Base-by-base conservation (phyloP, 2,888 invertebrate species). In the Parnassius smintheus region DNA sequence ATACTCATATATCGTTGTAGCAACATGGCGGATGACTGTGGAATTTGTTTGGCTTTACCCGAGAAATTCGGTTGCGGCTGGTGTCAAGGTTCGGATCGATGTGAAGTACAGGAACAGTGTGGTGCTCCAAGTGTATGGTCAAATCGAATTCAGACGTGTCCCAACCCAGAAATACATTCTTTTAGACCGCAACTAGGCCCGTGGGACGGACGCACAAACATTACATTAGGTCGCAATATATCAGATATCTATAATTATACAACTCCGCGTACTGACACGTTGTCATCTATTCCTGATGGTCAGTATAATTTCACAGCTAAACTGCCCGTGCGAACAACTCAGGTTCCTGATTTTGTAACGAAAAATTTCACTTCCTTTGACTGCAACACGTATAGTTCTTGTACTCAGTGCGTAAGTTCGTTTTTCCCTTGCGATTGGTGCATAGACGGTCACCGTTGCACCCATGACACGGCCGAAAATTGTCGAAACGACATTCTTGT, bases 361-460 rank as follows among this genome's bases (percentile, higher is more conserved):
- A 98, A 98, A 8, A 97, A 99, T 88, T 99, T 99, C 84, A 99
- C 98, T 48, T 99, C 99, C 91, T 99, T 98, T 85, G 99, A 99
- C 86, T 99, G 99, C 88, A 97, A 97, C 82, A 97, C 98, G 44
- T 99, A 99, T 91, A 96, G 96, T 75, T 98, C 98, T 66, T 99
- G 99, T 87, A 98, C 98, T 9, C 96, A 96, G 77, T 99, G 99
- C 90, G 98, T 99, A 13, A 96, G 97, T 59, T 98, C 98, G 18
- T 96, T 96, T 61, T 99, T 98, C 83, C 98, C 99, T 0, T 99
- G 99, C 85, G 98, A 99, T 84, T 98, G 99, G 99, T 99, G 99
- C 85, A 98, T 98, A 25, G 97, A 98, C 81, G 97, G 97, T 11
- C 98, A 98, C 87, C 94, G 97, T 61, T 99, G 99, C 86, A 98